Evolutionary conservation across 2,888 invertebrate genomes (phyloP), one percentile per base, ranked within the genome.

Genomic region (Cosmia trapezina): DNA sequence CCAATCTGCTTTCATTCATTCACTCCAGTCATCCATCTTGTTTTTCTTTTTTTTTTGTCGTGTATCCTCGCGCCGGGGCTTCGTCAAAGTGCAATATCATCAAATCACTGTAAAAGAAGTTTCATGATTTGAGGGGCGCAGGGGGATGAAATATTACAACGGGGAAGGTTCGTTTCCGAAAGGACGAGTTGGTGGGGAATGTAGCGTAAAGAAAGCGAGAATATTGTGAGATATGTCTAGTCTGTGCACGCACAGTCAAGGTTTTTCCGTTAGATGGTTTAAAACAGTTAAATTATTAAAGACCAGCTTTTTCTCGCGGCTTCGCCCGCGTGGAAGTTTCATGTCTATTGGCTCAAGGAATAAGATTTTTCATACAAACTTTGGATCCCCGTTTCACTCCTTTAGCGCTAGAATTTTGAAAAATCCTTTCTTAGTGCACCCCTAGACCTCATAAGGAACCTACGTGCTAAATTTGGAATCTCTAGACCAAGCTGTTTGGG

Each of bases 11-110:
- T 83, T 74, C 70, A 87, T 86, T 84, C 87, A 86, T 87, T 86
- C 88, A 72, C 80, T 73, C 83, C 67, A 88, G 90, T 91, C 93
- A 94, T 94, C 91, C 91, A 93, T 93, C 94, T 94, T 94, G 92
- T 93, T 93, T 92, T 91, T 89, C 87, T 90, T 93, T 92, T 93
- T 93, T 93, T 90, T 89, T 87, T 68, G 76, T 85, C 88, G 84
- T 87, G 81, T 84, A 84, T 86, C 86, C 89, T 88, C 86, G 88
- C 89, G 87, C 88, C 85, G 86, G 86, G 83, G 88, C 90, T 92
- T 92, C 93, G 92, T 93, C 93, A 95, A 96, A 95, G 93, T 96
- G 96, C 96, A 96, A 94, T 93, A 95, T 96, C 96, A 96, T 96
- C 95, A 95, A 96, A 96, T 96, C 95, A 95, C 94, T 94, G 95